Evolutionary conservation across 1,140 invertebrate species (phyloP).

Genomic region (Physella acuta): DNA sequence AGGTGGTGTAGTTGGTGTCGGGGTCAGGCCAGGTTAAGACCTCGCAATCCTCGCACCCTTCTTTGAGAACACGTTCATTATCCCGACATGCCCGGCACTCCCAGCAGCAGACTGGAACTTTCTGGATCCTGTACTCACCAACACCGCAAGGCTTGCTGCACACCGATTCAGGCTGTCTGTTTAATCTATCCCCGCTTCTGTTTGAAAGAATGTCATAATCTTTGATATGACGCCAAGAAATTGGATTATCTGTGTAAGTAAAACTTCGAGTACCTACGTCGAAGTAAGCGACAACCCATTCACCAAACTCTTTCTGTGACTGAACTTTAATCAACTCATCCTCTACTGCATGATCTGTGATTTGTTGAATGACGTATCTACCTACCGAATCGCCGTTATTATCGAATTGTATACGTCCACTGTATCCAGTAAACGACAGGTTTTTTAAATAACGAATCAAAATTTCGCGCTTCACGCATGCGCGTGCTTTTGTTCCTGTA

Average conservation of each 20-base stretch:
- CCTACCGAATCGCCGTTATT: slow-evolving; percentile 28
- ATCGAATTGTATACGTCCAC: slow-evolving; percentile 23
- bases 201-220: not conserved
- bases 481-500: not conserved
- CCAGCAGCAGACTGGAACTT: slow-evolving; percentile 25
- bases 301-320: not conserved
- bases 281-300: not conserved
- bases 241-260: not conserved
- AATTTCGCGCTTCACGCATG: not conserved
- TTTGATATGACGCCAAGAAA: not conserved
- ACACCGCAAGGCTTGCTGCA: slow-evolving; percentile 28
- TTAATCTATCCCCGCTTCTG: not conserved
- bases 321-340: slow-evolving; percentile 7
- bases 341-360: not conserved
- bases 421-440: slow-evolving; percentile 2
- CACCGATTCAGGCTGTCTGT: slow-evolving; percentile 29
- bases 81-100: slow-evolving; percentile 24
- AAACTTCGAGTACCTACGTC: not conserved
- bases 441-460: not conserved
- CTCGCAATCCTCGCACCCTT: slow-evolving; percentile 30
- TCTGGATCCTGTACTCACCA: slow-evolving; percentile 23
- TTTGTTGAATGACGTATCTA: slow-evolving; percentile 25
- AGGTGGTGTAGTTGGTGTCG: slow-evolving; percentile 62
- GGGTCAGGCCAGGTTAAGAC: slow-evolving; percentile 51
- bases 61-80: slow-evolving; percentile 33